Evolutionary conservation across 1,140 invertebrate species (phyloP), one percentile per base, ranked within the genome.

Genomic region (Aphidius gifuensis): DNA sequence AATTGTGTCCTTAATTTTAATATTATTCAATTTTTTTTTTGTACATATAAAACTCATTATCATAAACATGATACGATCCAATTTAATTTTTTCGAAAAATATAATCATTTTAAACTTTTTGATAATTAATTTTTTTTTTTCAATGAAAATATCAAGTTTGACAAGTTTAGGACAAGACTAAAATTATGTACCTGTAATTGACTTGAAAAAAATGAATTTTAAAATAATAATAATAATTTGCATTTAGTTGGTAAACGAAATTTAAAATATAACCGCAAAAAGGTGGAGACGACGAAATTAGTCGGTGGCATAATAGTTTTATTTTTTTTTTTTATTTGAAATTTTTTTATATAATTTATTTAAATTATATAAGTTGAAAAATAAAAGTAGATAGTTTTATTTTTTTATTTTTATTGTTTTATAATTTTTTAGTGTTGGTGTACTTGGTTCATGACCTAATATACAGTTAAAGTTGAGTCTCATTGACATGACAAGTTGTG

Each of bases 401-500:
- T 16, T 16, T 16, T 16, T 16, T 16, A 16, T 16, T 16, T 16
- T 16, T 16, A 16, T 45, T 11, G 44, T 45, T 45, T 45, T 45
- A 16, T 32, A 51, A 51, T 51, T 16, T 51, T 38, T 1, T 9
- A 51, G 5, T 32, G 11, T 39, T 8, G 11, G 6, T 49, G 16
- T 21, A 58, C 21, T 7, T 16, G 45, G 43, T 46, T 47, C 21
- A 42, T 43, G 46, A 58, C 40, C 49, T 65, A 68, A 65, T 69
- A 66, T 32, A 32, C 23, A 1, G 66, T 53, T 60, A 65, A 64
- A 76, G 71, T 78, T 75, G 70, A 74, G 60, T 69, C 76, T 79
- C 69, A 73, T 79, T 77, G 76, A 79, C 75, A 77, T 69, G 62
- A 64, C 45, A 49, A 67, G 59, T 72, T 64, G 72, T 70, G 72